Evolutionary conservation across 2,113 vertebrate species (phyloP), one percentile per base, ranked within the genome.

Genomic region (Platycercus adscitus): DNA sequence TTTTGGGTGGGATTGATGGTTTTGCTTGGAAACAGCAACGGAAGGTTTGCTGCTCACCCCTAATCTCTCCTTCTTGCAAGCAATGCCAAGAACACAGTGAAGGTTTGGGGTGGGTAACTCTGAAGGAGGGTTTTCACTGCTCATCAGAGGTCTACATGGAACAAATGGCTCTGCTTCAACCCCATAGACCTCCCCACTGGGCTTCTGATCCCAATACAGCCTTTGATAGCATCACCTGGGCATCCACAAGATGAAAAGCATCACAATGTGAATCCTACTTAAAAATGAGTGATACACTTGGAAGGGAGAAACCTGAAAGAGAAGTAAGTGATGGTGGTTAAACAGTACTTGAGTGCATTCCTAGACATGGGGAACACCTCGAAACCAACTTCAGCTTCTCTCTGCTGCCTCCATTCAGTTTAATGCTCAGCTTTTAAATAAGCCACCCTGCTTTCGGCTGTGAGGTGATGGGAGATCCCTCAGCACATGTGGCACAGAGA

Each of bases 1-100:
- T 25, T 18, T 43, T 31, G 26, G 11, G 8, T 18, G 19, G 9
- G 10, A 7, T 0, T 0, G 20, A 29, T n/a, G 28, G 13, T 52
- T 68, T 82, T 41, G 8, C 28, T 58, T 50, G 47, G n/a, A 50
- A 80, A 56, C 43, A 83, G 25, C 39, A n/a, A 37, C 44, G 21
- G 39, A 71, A 4, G 28, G 14, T 41, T 93, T 61, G 25, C 39
- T 44, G 53, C 24, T 41, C 75, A 63, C 18, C 31, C 46, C 8
- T 20, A 39, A 47, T 29, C 41, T 31, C 61, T 43, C 75, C 79
- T 63, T 66, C 58, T 43, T 44, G 21, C 21, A n/a, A 17, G 18
- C 35, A 89, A 80, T 28, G 9, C 23, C 31, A 33, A 47, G 29
- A 78, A 4, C 2, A 0, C 7, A 52, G 29, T 0, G 21, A 71